A percentile compares a stretch with the other conserved stretches of the same genome.
Evolutionary conservation across 2,797 vertebrate species (phyloP).

Genomic region (Monodelphis domestica): DNA sequence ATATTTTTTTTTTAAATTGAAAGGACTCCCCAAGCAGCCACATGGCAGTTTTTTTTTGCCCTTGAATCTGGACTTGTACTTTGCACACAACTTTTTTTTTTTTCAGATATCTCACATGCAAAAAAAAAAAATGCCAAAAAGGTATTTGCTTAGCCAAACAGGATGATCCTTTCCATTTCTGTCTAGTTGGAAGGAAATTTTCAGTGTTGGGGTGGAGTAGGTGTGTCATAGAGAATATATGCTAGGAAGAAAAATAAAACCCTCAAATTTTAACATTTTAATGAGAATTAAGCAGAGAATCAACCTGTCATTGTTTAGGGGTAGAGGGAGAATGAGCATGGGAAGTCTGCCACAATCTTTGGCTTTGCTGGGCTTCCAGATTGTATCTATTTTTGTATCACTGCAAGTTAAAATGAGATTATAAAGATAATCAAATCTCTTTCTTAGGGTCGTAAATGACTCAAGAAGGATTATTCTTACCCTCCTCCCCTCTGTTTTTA

Average conservation of each 20-base stretch:
- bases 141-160: neutral
- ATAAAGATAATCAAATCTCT: slow-evolving; percentile 85
- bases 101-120: neutral
- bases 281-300: slow-evolving; percentile 68
- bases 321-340: slow-evolving; percentile 79
- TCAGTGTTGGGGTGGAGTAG: slow-evolving; percentile 51
- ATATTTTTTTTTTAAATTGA: neutral
- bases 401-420: slow-evolving; percentile 85
- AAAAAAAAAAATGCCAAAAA: neutral
- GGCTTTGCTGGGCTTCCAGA: slow-evolving; percentile 86
- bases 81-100: slow-evolving; percentile 19
- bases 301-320: slow-evolving; percentile 77
- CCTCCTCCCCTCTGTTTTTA: neutral
- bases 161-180: neutral
- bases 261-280: slow-evolving; percentile 77
- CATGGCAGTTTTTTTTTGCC: slow-evolving; percentile 45
- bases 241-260: slow-evolving; percentile 66
- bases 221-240: slow-evolving; percentile 33
- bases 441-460: slow-evolving; percentile 84
- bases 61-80: slow-evolving; percentile 41
- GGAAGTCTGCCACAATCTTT: slow-evolving; percentile 87
- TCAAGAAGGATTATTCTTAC: slow-evolving; percentile 81
- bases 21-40: neutral
- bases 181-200: slow-evolving; percentile 7
- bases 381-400: slow-evolving; percentile 88